Evolutionary conservation across 2,888 invertebrate genomes (phyloP), one percentile per base, ranked within the genome.

Genomic region (Drepanosiphum platanoidis): DNA sequence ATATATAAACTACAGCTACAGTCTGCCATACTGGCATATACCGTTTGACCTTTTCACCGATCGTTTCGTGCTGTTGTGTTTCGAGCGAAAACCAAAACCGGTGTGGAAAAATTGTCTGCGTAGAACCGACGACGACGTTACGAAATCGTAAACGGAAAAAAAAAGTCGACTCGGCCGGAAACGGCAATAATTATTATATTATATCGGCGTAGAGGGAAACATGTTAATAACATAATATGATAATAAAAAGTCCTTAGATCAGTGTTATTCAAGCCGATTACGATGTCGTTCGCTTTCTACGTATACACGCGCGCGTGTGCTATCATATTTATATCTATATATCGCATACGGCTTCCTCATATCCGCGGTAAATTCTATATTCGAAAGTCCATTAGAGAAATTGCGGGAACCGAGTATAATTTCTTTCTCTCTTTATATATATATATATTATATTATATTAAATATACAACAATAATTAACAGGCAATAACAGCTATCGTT

Each of bases 301-400:
- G 5, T 22, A n/a, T 7, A 18, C 39, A 58, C 11, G 11, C 9
- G 3, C 18, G 8, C 34, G n/a, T 34, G n/a, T 32, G 34, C 22
- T 11, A 52, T 61, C 58, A 58, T 61, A 30, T 34, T 22, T 34
- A n/a, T 68, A 22, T 34, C 2, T 36, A 68, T 34, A 34, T 34
- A 68, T 22, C 2, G 9, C 36, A 22, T 36, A 34, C 27, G 27
- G 64, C 64, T 64, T 64, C 64, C 30, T 64, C 7, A 30, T 13
- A 64, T 64, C 27, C 30, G 27, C 13, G 9, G 64, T 68, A 22
- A 34, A 46, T 79, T 68, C 64, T n/a, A 15, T 32, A 46, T 80
- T 80, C 36, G 80, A 80, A 80, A 80, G 80, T 70, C 27, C 52
- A 36, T 80, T 80, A 36, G 70, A 80, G 80, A 80, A 80, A 80